Conservation (phyloP, 2,797 vertebrate genomes). For the Alauda arvensis region DNA sequence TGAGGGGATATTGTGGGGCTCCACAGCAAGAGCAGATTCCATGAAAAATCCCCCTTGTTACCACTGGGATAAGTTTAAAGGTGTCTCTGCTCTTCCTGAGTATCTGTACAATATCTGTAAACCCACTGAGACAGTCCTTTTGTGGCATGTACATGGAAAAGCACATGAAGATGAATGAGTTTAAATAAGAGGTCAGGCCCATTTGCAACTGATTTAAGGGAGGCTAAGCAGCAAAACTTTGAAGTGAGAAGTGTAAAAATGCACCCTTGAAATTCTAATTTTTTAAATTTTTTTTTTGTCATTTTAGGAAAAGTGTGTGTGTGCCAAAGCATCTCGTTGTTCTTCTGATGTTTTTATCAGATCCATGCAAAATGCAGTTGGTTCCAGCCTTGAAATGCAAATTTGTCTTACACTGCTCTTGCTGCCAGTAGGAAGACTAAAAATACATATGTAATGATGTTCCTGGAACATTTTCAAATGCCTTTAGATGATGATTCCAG, state of each 20-base stretch:
- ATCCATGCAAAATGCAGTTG: slow-evolving; percentile 32
- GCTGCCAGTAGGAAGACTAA: slow-evolving; percentile 54
- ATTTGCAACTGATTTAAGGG: neutral
- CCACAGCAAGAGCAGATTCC: neutral
- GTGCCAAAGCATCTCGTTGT: slow-evolving; percentile 26
- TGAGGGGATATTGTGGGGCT: neutral
- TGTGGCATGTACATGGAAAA: neutral
- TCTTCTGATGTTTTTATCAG: slow-evolving; percentile 61
- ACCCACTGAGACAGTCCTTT: neutral
- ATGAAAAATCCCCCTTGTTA: neutral
- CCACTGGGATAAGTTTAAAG: neutral
- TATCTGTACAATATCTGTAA: neutral
- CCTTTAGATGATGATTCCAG: slow-evolving; percentile 33
- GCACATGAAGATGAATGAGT: neutral
- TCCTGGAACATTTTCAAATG: slow-evolving; percentile 57
- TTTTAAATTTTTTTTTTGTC: neutral
- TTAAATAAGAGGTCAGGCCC: neutral
- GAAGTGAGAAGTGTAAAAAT: slow-evolving; percentile 17
- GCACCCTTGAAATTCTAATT: neutral
- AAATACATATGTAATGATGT: slow-evolving; percentile 63
- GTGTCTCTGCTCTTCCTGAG: neutral
- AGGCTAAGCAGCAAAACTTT: slow-evolving; percentile 11
- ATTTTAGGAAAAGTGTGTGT: neutral
- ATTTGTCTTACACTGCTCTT: slow-evolving; percentile 43
- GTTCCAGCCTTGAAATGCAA: slow-evolving; percentile 61